Percentiles rank a stretch among this genome's conserved stretches.
Conservation (phyloP, 2,113 vertebrate genomes). For the Xiphophorus couchianus region DNA sequence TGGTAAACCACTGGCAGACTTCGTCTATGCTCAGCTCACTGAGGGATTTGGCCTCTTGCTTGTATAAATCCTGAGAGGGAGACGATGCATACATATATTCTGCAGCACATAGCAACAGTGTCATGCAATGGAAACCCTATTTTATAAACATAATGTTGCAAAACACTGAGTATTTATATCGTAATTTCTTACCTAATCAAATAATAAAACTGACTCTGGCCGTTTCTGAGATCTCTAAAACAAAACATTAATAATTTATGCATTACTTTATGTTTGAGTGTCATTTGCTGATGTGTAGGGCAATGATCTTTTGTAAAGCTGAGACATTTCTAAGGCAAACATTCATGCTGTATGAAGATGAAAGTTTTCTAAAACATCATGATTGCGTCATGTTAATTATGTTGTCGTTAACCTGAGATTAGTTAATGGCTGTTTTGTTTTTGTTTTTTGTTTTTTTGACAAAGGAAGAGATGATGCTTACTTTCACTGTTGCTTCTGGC, state of each 20-base stretch:
- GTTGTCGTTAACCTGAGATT: background rate
- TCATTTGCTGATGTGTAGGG: background rate
- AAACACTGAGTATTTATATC: background rate
- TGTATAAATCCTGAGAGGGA: constrained; percentile 52
- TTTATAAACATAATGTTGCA: background rate
- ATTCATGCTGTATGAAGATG: background rate
- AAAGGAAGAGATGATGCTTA: constrained; percentile 22
- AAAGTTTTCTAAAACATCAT: background rate
- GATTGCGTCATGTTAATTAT: background rate
- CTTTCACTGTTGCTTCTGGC: constrained; percentile 6
- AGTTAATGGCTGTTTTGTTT: background rate
- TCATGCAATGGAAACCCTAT: background rate
- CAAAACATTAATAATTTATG: background rate
- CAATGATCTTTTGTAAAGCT: background rate
- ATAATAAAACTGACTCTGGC: background rate
- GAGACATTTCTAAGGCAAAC: background rate
- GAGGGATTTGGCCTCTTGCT: constrained; percentile 72
- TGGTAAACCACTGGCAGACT: constrained; percentile 81
- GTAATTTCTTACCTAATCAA: background rate
- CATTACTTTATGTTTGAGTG: background rate
- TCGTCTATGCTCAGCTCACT: constrained; percentile 77
- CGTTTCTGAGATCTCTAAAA: background rate
- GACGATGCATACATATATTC: constrained; percentile 33
- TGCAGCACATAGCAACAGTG: background rate
- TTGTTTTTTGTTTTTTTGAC: too few species aligned